These are phyloP conservation scores for Drosophila mercatorum DNA, from an alignment of 2,888 invertebrate genomes.

Conservation along the genomic window DNA sequence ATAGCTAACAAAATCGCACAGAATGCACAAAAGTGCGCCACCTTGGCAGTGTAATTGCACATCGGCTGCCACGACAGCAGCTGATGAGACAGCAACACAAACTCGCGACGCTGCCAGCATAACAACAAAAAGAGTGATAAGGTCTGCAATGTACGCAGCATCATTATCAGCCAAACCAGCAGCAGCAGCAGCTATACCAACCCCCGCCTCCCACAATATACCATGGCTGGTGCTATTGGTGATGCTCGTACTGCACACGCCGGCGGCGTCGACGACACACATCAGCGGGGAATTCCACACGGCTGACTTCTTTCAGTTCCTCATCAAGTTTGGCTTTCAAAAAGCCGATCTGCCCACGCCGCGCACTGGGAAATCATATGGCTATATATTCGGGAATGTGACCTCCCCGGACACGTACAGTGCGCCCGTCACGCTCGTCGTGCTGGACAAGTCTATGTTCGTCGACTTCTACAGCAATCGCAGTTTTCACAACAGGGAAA, in stretches of 20 bases:
- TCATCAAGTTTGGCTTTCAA: constrained; percentile 98
- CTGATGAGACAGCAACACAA: constrained; percentile 3
- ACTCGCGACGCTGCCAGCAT: constrained; percentile 13
- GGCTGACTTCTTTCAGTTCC: constrained; percentile 93
- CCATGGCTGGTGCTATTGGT: constrained; percentile 44
- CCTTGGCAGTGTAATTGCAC: constrained; percentile 60
- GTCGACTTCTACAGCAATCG: constrained; percentile 94
- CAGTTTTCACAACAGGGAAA: constrained; percentile 88
- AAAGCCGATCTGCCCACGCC: constrained; percentile 93
- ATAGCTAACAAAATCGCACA: constrained; percentile 58
- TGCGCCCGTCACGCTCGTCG: constrained; percentile 92
- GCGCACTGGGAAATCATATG: constrained; percentile 90
- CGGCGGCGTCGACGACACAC: constrained; percentile 84
- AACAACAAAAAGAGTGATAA: constrained; percentile 46
- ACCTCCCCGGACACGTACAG: constrained; percentile 89
- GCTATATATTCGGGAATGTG: constrained; percentile 98
- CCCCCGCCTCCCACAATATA: constrained; percentile 27
- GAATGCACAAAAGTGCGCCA: constrained; percentile 76
- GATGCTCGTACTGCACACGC: constrained; percentile 26
- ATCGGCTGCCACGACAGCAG: constrained; percentile 55
- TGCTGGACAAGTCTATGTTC: constrained; percentile 94
- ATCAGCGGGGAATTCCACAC: constrained; percentile 88
- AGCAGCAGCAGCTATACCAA: neutral
- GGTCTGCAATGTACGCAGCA: constrained; percentile 45
- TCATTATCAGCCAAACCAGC: constrained; percentile 33